Conservation (phyloP, 2,888 invertebrate genomes). For the Capitulum mitella region DNA sequence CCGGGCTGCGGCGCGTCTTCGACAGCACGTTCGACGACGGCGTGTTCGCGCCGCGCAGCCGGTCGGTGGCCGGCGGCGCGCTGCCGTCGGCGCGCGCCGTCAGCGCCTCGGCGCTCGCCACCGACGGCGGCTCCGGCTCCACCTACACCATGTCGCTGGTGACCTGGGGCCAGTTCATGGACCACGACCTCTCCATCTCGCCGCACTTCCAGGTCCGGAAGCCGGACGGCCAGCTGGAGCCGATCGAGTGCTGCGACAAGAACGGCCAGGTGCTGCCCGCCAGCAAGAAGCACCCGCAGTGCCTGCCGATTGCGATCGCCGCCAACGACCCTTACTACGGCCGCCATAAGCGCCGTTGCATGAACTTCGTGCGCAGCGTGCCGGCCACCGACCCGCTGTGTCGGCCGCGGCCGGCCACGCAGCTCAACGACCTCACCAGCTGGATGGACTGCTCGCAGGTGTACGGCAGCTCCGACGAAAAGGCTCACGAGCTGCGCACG, state of each 20-base stretch:
- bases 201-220: too few relatives aligned
- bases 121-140: not conserved
- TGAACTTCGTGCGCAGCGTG: conserved; percentile 29
- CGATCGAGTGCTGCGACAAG: conserved; percentile 38
- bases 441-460: not conserved
- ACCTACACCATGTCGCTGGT: not conserved
- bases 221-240: too few relatives aligned
- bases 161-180: too few relatives aligned
- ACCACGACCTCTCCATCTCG: not conserved
- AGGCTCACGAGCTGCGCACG: not conserved
- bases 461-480: not conserved
- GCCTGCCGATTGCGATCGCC: conserved; percentile 38
- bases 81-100: not conserved
- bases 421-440: not conserved
- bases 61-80: not conserved
- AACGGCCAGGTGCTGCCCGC: conserved; percentile 32
- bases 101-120: not conserved
- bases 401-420: not conserved
- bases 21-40: not conserved
- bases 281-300: conserved; percentile 36
- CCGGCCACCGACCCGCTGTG: not conserved
- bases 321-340: conserved; percentile 37
- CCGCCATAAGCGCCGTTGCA: conserved; percentile 34
- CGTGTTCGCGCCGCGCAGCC: not conserved
- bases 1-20: not conserved